Percentiles rank a stretch among this genome's conserved stretches.
These are phyloP conservation scores for Phengaris alcon DNA, from an alignment of 2,888 invertebrate genomes.

Conservation along the genomic window DNA sequence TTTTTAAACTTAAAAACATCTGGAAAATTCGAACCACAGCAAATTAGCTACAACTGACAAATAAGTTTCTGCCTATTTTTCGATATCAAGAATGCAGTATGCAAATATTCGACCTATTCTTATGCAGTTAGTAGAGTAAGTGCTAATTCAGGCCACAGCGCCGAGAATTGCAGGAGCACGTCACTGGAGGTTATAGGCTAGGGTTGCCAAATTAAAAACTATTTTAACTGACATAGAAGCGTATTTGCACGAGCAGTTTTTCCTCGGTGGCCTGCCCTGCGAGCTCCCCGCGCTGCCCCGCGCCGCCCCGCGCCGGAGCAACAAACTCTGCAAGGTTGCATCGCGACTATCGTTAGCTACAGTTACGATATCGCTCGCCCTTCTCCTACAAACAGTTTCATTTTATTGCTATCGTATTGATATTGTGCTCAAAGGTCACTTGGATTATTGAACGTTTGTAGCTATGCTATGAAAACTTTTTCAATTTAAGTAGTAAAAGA, in stretches of 20 bases:
- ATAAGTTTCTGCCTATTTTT: not conserved
- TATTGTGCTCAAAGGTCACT: conserved; percentile 62
- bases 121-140: conserved; percentile 22
- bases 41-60: not conserved
- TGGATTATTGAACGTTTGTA: conserved; percentile 39
- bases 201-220: not conserved
- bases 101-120: conserved; percentile 34
- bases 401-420: conserved; percentile 71
- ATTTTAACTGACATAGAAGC: not conserved
- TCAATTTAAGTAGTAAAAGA: not conserved
- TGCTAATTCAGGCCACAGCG: conserved; percentile 25
- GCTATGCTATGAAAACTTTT: conserved; percentile 23
- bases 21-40: not conserved
- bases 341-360: conserved; percentile 66
- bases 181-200: conserved; percentile 1
- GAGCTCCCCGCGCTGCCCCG: conserved; percentile 29
- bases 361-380: conserved; percentile 74
- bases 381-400: conserved; percentile 69
- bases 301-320: conserved; percentile 57
- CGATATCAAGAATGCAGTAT: conserved; percentile 24
- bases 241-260: not conserved
- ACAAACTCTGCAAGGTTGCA: conserved; percentile 79
- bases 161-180: conserved; percentile 33
- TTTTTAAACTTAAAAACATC: conserved; percentile 2
- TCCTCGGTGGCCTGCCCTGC: not conserved